These are phyloP conservation scores for Aviceda leuphotes DNA, from an alignment of 2,797 vertebrate species.

Conservation along the genomic window DNA sequence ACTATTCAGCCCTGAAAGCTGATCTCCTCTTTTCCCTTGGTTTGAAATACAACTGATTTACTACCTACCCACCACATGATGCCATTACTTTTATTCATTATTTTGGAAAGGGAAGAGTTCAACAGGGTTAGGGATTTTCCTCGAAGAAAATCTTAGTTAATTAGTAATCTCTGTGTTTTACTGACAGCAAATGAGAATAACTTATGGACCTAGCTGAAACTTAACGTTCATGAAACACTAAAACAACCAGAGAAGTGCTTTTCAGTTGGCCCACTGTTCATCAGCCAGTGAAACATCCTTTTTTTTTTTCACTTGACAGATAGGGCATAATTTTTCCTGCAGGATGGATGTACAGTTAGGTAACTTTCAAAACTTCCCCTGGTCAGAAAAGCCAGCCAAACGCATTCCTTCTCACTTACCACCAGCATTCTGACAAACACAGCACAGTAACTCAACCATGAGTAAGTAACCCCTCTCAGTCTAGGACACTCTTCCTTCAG, in stretches of 20 bases:
- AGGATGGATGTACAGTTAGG: neutral
- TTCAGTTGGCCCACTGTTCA: neutral
- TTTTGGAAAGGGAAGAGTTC: neutral
- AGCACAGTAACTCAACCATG: neutral
- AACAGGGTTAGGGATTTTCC: neutral
- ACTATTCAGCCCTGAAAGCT: neutral
- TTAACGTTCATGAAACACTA: rapidly evolving
- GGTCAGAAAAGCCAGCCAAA: neutral
- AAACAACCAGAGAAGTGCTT: neutral
- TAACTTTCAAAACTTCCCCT: neutral
- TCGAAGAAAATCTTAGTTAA: neutral
- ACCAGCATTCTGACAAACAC: neutral
- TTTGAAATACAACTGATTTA: neutral
- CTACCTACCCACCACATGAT: rapidly evolving
- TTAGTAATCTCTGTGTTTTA: neutral
- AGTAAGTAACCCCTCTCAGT: neutral
- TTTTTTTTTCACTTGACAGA: neutral
- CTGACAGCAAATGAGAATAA: neutral
- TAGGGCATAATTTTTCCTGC: neutral
- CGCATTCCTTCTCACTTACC: neutral
- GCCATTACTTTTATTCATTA: neutral
- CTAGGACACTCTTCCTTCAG: neutral
- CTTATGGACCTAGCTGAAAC: neutral
- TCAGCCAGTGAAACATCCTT: neutral
- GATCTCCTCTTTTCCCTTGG: neutral